Evolutionary conservation across 2,113 vertebrate species (phyloP).

Genomic region (Gobiocypris rarus): DNA sequence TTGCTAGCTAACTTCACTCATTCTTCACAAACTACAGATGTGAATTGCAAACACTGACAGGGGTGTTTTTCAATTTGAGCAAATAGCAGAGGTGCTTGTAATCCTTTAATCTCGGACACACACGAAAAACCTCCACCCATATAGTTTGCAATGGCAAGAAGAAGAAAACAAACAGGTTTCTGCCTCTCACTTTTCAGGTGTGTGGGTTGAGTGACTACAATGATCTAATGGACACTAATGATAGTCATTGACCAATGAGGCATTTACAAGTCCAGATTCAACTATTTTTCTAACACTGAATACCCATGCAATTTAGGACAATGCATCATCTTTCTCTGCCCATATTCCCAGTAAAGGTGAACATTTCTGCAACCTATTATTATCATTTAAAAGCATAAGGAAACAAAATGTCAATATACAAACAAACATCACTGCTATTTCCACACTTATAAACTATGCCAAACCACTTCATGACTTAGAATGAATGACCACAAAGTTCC

Average conservation of each 20-base stretch:
- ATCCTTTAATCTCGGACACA: constrained; percentile 16
- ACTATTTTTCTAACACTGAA: neutral
- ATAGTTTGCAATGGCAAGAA: neutral
- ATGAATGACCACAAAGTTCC: neutral
- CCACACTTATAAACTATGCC: neutral
- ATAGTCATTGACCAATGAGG: neutral
- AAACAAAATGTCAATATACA: neutral
- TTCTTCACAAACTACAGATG: neutral
- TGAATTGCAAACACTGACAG: neutral
- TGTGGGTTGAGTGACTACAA: constrained; percentile 54
- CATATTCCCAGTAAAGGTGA: too few relatives aligned
- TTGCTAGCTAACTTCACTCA: neutral
- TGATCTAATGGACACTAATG: constrained; percentile 31
- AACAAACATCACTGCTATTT: neutral
- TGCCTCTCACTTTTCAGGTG: constrained; percentile 29
- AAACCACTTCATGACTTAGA: neutral
- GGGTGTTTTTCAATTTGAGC: constrained; percentile 13
- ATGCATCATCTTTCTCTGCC: neutral
- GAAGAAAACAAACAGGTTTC: constrained; percentile 24
- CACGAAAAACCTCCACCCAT: neutral
- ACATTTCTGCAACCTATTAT: neutral
- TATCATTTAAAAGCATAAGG: neutral
- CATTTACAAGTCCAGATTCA: constrained; percentile 16
- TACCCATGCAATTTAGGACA: neutral
- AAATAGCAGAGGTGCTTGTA: neutral